A percentile compares a stretch with the other conserved stretches of the same genome.
Conservation (phyloP, 2,113 vertebrate species). For the Pelobates fuscus region DNA sequence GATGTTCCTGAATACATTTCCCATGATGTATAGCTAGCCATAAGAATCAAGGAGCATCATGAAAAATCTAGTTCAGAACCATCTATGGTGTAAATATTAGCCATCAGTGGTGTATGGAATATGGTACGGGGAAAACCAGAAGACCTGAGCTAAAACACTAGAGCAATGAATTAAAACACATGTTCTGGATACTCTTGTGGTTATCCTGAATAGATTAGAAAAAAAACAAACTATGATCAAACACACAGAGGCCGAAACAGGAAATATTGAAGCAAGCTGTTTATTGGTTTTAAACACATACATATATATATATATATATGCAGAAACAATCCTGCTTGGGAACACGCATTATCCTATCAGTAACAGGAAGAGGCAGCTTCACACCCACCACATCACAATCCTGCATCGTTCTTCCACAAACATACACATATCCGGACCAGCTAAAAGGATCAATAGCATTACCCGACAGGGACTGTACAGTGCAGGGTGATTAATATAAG, state of each 20-base stretch:
- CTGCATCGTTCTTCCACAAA: slow-evolving; percentile 1
- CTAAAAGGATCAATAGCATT: neutral
- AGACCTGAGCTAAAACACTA: too few species aligned
- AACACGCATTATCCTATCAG: slow-evolving; percentile 5
- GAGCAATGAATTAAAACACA: too few species aligned
- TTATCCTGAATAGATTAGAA: neutral
- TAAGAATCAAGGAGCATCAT: too few species aligned
- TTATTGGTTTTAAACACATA: slow-evolving; percentile 15
- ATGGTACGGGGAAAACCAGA: too few species aligned
- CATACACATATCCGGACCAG: neutral
- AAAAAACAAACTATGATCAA: neutral
- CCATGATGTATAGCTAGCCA: too few species aligned
- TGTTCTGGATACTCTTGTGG: too few species aligned
- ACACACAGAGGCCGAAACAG: neutral
- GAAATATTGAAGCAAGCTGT: slow-evolving; percentile 11
- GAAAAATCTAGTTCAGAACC: too few species aligned
- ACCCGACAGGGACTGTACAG: neutral
- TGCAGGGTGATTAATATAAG: neutral
- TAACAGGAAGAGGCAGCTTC: slow-evolving; percentile 22
- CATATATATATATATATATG: neutral
- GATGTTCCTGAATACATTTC: too few species aligned
- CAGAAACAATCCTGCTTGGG: neutral
- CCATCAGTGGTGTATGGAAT: too few species aligned
- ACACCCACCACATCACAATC: slow-evolving; percentile 12
- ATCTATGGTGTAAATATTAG: too few species aligned